Conservation (phyloP, 2,797 vertebrate genomes). For the Typhlichthys subterraneus region DNA sequence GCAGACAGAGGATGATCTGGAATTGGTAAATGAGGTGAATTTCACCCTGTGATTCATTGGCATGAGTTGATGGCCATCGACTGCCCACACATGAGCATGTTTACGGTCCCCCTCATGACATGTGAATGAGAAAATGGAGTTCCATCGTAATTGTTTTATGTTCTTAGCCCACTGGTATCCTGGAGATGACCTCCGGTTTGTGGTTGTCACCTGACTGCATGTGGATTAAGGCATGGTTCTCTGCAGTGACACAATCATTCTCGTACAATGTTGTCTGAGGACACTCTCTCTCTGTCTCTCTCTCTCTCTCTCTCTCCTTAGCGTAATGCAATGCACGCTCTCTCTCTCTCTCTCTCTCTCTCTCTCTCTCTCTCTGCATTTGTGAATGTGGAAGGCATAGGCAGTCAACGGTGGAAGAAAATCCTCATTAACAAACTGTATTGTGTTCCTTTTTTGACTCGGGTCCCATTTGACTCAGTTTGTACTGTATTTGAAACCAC, state of each 20-base stretch:
- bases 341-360: too few relatives aligned
- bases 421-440: conserved; percentile 3
- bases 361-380: too few relatives aligned
- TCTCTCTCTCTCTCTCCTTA: too few relatives aligned
- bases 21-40: conserved; percentile 89
- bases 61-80: conserved; percentile 61
- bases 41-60: conserved; percentile 59
- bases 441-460: conserved; percentile 19
- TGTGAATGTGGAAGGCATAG: too few relatives aligned
- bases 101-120: conserved; percentile 21
- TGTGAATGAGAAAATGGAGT: conserved; percentile 25
- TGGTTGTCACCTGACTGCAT: conserved; percentile 66
- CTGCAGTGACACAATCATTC: conserved; percentile 17
- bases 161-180: conserved; percentile 60
- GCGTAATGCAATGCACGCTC: too few relatives aligned
- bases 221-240: conserved; percentile 54
- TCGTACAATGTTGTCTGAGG: too few relatives aligned
- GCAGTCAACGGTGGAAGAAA: too few relatives aligned
- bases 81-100: conserved; percentile 65
- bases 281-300: too few relatives aligned
- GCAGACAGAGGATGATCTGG: conserved; percentile 93
- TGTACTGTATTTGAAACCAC: conserved; percentile 25
- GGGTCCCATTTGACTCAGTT: conserved; percentile 41
- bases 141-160: conserved; percentile 40
- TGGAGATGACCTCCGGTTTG: conserved; percentile 49